Conservation (phyloP, 1,140 invertebrate genomes). For the Saxidomus purpurata region DNA sequence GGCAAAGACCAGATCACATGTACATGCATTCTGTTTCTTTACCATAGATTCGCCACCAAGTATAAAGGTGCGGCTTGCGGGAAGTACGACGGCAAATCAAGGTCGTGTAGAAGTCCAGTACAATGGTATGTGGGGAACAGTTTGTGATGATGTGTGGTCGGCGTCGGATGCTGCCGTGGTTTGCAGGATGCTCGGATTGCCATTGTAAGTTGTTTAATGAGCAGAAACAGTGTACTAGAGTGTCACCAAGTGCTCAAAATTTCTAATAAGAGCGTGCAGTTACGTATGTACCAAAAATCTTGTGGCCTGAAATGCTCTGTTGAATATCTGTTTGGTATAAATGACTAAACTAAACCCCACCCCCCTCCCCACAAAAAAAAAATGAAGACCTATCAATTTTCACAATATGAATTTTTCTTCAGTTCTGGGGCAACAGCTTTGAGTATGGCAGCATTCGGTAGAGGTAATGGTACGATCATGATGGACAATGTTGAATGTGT, state of each 20-base stretch:
- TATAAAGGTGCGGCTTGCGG: constrained; percentile 52
- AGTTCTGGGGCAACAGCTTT: constrained; percentile 55
- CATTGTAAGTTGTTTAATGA: constrained; percentile 17
- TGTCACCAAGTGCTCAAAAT: too few relatives aligned
- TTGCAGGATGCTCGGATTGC: constrained; percentile 89
- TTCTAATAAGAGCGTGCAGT: too few relatives aligned
- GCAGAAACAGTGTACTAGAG: too few relatives aligned
- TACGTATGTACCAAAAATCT: too few relatives aligned
- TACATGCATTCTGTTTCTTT: not conserved
- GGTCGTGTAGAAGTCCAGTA: constrained; percentile 91
- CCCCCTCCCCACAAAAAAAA: too few relatives aligned
- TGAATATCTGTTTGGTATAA: too few relatives aligned
- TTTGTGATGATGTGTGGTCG: constrained; percentile 92
- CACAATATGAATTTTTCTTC: too few relatives aligned
- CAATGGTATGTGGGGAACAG: constrained; percentile 90
- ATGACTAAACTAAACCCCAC: too few relatives aligned
- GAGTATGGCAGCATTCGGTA: constrained; percentile 43
- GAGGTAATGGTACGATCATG: constrained; percentile 88
- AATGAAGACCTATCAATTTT: too few relatives aligned
- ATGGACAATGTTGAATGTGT: constrained; percentile 90
- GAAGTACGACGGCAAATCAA: constrained; percentile 30
- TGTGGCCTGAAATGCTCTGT: too few relatives aligned
- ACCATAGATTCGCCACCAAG: constrained; percentile 22
- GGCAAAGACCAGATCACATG: too few relatives aligned
- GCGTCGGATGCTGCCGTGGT: constrained; percentile 90